Percentiles rank a stretch among this genome's conserved stretches.
These are phyloP conservation scores for Tetramorium simillimum DNA, from an alignment of 1,140 invertebrate genomes.

Conservation along the genomic window DNA sequence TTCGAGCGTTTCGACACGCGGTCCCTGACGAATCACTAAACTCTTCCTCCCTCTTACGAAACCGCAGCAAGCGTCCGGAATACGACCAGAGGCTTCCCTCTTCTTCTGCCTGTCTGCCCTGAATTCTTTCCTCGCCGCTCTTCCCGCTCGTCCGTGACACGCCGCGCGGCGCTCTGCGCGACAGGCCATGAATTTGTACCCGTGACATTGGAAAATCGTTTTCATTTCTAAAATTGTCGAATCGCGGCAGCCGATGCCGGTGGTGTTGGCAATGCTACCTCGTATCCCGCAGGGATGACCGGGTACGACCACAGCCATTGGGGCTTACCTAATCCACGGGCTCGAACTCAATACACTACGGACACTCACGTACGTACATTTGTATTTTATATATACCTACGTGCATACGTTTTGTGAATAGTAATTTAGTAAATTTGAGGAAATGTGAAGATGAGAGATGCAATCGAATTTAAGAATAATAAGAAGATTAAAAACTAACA, in stretches of 20 bases:
- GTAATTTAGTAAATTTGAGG: background rate
- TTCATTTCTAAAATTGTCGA: background rate
- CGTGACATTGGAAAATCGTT: constrained; percentile 32
- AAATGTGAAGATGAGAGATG: background rate
- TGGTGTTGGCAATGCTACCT: background rate
- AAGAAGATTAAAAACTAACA: background rate
- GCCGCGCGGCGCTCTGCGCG: constrained; percentile 2
- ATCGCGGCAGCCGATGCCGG: background rate
- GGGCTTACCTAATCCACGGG: background rate
- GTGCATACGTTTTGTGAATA: background rate
- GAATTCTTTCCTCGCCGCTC: constrained; percentile 1
- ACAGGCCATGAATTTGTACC: constrained; percentile 32
- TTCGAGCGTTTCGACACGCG: constrained; percentile 72
- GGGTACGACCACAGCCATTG: background rate
- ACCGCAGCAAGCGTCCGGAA: constrained; percentile 33
- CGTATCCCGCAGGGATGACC: background rate
- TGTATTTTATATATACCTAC: background rate
- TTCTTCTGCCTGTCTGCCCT: constrained; percentile 22
- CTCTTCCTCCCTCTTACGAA: constrained; percentile 66
- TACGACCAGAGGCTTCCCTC: constrained; percentile 60
- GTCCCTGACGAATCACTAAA: constrained; percentile 78
- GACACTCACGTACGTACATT: background rate
- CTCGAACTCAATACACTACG: background rate
- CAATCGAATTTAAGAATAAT: background rate
- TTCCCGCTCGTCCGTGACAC: constrained; percentile 39